A percentile compares a stretch with the other conserved stretches of the same genome.
Evolutionary conservation across 2,113 vertebrate genomes (phyloP).

Genomic region (Melanostigma gelatinosum): DNA sequence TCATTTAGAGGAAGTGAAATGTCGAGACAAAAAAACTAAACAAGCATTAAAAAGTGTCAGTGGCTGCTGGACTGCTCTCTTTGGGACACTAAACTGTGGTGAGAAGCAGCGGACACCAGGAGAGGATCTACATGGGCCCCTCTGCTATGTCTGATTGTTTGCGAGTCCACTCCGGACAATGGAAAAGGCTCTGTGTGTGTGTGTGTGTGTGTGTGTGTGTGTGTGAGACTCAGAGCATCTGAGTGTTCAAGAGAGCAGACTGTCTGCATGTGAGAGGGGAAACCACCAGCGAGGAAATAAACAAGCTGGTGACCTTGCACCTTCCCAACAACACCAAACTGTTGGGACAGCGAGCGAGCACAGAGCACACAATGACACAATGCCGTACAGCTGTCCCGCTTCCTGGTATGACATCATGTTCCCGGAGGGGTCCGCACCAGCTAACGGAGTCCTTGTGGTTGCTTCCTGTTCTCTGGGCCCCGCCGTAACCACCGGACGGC

Average conservation of each 20-base stretch:
- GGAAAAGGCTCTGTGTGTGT: slow-evolving; percentile 17
- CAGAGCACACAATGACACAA: slow-evolving; percentile 75
- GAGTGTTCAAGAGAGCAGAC: neutral
- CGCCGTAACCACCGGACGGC: slow-evolving; percentile 29
- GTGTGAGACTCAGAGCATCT: slow-evolving; percentile 8
- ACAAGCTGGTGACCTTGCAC: slow-evolving; percentile 51
- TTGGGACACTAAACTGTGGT: slow-evolving; percentile 21
- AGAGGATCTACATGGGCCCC: slow-evolving; percentile 38
- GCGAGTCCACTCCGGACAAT: slow-evolving; percentile 37
- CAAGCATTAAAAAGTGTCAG: neutral
- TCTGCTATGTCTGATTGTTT: slow-evolving; percentile 35
- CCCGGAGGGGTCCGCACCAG: slow-evolving; percentile 50
- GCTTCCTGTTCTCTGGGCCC: slow-evolving; percentile 75
- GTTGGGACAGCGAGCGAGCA: slow-evolving; percentile 43
- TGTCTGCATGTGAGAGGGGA: neutral
- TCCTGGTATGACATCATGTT: slow-evolving; percentile 81
- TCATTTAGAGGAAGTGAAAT: slow-evolving; percentile 30
- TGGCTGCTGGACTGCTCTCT: slow-evolving; percentile 35
- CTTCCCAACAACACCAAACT: slow-evolving; percentile 34
- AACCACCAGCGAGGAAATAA: slow-evolving; percentile 46
- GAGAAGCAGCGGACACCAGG: neutral
- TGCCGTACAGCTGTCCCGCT: slow-evolving; percentile 70
- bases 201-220: slow-evolving; percentile 16
- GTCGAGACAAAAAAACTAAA: neutral
- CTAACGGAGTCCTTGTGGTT: slow-evolving; percentile 57